These are phyloP conservation scores for Echinarachnius parma DNA, from an alignment of 53 echinoderm and acorn worm genomes.

Conservation along the genomic window DNA sequence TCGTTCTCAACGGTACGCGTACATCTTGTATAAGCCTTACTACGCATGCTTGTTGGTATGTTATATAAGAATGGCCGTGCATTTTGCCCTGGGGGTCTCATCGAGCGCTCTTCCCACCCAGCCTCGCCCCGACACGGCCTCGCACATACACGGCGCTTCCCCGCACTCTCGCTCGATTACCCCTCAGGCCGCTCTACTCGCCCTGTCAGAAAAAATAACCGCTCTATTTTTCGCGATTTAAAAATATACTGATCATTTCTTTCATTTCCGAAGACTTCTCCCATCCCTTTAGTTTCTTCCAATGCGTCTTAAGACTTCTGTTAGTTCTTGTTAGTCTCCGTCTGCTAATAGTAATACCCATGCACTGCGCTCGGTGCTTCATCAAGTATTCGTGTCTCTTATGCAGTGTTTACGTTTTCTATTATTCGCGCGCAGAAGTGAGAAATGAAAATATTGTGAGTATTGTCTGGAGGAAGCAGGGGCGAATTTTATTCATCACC, in stretches of 20 bases:
- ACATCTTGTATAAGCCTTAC: no score
- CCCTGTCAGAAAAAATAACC: constrained; percentile 14
- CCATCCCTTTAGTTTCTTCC: no score
- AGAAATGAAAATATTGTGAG: constrained; percentile 32
- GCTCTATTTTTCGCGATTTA: constrained; percentile 13
- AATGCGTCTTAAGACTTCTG: no score
- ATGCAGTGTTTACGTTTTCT: constrained; percentile 27
- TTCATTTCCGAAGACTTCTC: no score
- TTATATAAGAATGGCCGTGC: constrained; percentile 38
- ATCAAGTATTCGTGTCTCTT: constrained; percentile 32
- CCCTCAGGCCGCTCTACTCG: constrained; percentile 22
- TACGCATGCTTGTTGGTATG: no score
- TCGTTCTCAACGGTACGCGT: no score
- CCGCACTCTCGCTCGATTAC: constrained; percentile 5
- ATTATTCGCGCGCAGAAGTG: constrained; percentile 29
- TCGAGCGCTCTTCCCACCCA: constrained; percentile 16
- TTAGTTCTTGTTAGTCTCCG: no score
- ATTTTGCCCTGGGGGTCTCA: constrained; percentile 28
- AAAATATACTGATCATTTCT: no score
- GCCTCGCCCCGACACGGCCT: not conserved
- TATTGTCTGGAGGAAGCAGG: constrained; percentile 22
- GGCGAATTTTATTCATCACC: constrained; percentile 30
- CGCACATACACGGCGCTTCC: constrained; percentile 13
- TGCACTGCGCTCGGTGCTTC: no score
- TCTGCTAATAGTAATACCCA: no score